Evolutionary conservation across 2,888 invertebrate species (phyloP), one percentile per base, ranked within the genome.

Genomic region (Nomada ferruginata): DNA sequence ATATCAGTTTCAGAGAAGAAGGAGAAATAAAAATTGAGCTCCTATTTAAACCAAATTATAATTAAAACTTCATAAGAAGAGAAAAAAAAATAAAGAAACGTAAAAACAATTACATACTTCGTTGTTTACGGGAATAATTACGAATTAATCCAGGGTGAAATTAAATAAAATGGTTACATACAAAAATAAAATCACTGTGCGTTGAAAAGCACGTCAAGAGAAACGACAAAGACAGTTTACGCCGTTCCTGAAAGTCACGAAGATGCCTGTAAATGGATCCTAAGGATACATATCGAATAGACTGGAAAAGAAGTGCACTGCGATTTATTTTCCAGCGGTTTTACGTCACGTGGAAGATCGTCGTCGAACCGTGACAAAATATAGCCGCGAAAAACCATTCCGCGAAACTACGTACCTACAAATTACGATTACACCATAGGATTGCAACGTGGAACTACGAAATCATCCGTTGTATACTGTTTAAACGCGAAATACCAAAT

Each of bases 361-460:
- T 71, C 60, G 50, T 20, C 44, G 50, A 42, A 66, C 66, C 75
- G 60, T 68, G 75, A 68, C 68, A 42, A 75, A 71, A 68, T 59
- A 68, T 44, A 26, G 52, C 59, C 44, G 42, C 42, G 59, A 68
- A 59, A 68, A 36, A 52, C 36, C 36, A 47, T 50, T 75, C 44
- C 11, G 20, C 5, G 65, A 64, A 5, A 47, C 63, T 23, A 36
- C 36, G 36, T 36, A 20, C 20, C 20, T 20, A 29, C 20, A 66
- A 66, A 66, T 68, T 57, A 23, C 42, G 11, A 42, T 29, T 20
- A 50, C 36, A 20, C n/a, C 60, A 29, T 52, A 13, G 15, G 53
- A 53, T 29, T 66, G 29, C 29, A 20, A 36, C 36, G 36, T 20
- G 3, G 20, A 53, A 36, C 20, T 53, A 4, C 53, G 36, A 66